Evolutionary conservation across 2,888 invertebrate species (phyloP).

Genomic region (Erebia aethiops): DNA sequence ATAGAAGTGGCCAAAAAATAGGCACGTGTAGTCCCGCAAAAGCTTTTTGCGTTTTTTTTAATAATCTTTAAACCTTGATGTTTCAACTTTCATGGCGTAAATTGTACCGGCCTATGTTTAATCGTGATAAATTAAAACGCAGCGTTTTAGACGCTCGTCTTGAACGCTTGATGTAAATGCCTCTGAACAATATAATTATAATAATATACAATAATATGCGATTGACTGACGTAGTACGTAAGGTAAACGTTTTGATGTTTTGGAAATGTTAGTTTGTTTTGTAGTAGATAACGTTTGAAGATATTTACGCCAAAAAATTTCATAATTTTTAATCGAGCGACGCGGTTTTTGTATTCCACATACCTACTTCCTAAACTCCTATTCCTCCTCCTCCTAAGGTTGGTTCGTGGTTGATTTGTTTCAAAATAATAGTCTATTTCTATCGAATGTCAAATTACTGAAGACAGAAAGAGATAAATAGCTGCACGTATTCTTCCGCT

Average conservation of each 20-base stretch:
- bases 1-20: too few species aligned
- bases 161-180: conserved; percentile 3
- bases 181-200: neutral
- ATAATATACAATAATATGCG: conserved; percentile 15
- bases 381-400: too few species aligned
- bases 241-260: conserved; percentile 44
- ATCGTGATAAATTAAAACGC: neutral
- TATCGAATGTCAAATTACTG: too few species aligned
- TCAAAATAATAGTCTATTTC: too few species aligned
- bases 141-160: conserved; percentile 5
- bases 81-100: neutral
- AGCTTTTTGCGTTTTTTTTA: too few species aligned
- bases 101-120: neutral
- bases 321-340: neutral
- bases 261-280: conserved; percentile 36
- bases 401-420: too few species aligned
- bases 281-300: conserved; percentile 27
- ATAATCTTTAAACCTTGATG: too few species aligned
- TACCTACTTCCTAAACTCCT: too few species aligned
- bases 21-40: too few species aligned
- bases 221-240: conserved; percentile 49
- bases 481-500: too few species aligned
- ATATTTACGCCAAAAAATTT: conserved; percentile 23
- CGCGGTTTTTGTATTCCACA: too few species aligned
- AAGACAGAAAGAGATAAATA: too few species aligned